Evolutionary conservation across 2,888 invertebrate species (phyloP), one percentile per base, ranked within the genome.

Genomic region (Stenoptilia bipunctidactyla): DNA sequence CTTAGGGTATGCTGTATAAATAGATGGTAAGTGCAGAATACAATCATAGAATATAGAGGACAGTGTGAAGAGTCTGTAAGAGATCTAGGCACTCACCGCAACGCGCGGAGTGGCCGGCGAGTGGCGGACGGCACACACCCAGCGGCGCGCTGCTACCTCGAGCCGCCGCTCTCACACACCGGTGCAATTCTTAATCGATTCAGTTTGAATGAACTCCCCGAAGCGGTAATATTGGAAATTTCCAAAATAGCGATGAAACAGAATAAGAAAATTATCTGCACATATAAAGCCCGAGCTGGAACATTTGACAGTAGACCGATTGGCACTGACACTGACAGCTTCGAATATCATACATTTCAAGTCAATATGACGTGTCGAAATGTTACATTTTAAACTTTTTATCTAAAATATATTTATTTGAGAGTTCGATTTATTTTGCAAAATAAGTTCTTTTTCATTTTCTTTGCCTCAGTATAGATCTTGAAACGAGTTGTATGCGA

Each of bases 231-330:
- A 12, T 12, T 12, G n/a, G 4, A 8, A n/a, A 3, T 10, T 30
- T 8, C 12, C 30, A 12, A 9, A 12, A 30, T n/a, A 30, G 3
- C 10, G 30, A 30, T 30, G 30, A 30, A 27, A 38, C 15, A 1
- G 2, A 8, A 9, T 12, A 12, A 3, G 9, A 34, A 13, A 13
- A 13, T 34, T 15, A 30, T 3, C 30, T 30, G 30, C 12, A 30
- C 30, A 30, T n/a, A 4, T 3, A 30, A 30, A 30, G 10, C 10
- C 30, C 30, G 30, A 12, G 30, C 10, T 30, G 30, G n/a, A 12
- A 30, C 12, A 20, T 30, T 30, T 30, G 30, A 30, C 30, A 30
- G 30, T 30, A n/a, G n/a, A 30, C 30, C 30, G 30, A 30, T 30
- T 30, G 30, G 30, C 30, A 30, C 30, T 30, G 30, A 30, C 25